phyloP scores from a whole-genome alignment of 2,888 invertebrate species.

The Drepanosiphum platanoidis region DNA sequence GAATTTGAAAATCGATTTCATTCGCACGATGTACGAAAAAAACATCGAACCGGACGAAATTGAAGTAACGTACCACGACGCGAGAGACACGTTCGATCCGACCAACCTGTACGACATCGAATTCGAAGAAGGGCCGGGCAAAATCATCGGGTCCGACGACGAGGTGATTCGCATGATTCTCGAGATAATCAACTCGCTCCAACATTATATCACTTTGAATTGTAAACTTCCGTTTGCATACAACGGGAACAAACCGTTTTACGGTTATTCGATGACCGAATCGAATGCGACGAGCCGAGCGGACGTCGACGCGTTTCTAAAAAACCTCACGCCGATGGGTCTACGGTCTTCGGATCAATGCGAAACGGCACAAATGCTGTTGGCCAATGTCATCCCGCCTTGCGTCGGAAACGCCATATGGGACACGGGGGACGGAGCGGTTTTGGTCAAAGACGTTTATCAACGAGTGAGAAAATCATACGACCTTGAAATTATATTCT shows the following conservation, averaged over 20 bases:
- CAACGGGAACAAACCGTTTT: neutral
- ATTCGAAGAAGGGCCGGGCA: too few relatives aligned
- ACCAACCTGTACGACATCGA: neutral
- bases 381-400: too few relatives aligned
- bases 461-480: neutral
- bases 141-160: neutral
- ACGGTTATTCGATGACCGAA: neutral
- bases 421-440: neutral
- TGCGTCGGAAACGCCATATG: neutral
- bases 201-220: neutral
- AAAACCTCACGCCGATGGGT: neutral
- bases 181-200: neutral
- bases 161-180: neutral
- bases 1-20: neutral
- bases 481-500: neutral
- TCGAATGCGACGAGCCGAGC: too few relatives aligned
- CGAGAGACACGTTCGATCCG: neutral
- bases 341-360: neutral
- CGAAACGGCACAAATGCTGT: neutral
- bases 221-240: neutral
- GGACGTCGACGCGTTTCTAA: neutral
- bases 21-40: neutral
- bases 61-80: neutral
- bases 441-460: neutral
- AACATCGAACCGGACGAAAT: neutral